Percentiles rank a stretch among this genome's conserved stretches.
Evolutionary conservation across 2,113 vertebrate species (phyloP).

Genomic region (Hydrochoerus hydrochaeris): DNA sequence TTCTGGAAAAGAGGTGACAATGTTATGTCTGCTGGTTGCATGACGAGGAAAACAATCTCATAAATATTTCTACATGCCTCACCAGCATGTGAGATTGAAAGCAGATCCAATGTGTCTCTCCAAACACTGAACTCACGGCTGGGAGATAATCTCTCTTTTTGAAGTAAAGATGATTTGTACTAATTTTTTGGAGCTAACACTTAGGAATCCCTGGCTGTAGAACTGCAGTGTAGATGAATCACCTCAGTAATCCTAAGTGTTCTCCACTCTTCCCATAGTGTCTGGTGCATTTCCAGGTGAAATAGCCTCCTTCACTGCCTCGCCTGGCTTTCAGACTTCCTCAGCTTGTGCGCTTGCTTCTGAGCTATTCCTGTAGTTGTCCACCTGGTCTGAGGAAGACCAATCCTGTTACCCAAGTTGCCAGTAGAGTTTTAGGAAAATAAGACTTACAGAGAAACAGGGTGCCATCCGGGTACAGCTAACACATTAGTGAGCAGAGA

Average conservation of each 20-base stretch:
- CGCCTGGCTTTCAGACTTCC: neutral
- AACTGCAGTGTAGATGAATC: neutral
- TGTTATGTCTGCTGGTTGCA: slow-evolving; percentile 50
- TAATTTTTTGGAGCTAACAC: slow-evolving; percentile 57
- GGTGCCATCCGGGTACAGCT: neutral
- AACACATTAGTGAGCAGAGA: neutral
- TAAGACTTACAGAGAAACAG: neutral
- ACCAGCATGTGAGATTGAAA: slow-evolving; percentile 64
- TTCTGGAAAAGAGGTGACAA: slow-evolving; percentile 41
- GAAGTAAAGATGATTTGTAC: slow-evolving; percentile 60
- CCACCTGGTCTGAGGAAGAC: neutral
- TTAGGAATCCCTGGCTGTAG: slow-evolving; percentile 48
- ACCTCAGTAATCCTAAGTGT: neutral
- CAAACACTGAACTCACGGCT: slow-evolving; percentile 65
- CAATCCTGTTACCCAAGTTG: neutral
- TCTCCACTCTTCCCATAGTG: neutral
- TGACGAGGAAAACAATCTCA: slow-evolving; percentile 66
- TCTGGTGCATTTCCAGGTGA: neutral
- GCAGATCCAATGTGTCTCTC: slow-evolving; percentile 59
- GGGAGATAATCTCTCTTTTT: slow-evolving; percentile 61
- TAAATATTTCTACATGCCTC: slow-evolving; percentile 63
- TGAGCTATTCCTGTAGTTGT: neutral
- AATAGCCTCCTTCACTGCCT: neutral
- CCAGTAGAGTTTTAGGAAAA: slow-evolving; percentile 6
- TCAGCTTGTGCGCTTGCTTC: neutral